phyloP scores from a whole-genome alignment of 2,888 invertebrate species.

The Lysandra bellargus region DNA sequence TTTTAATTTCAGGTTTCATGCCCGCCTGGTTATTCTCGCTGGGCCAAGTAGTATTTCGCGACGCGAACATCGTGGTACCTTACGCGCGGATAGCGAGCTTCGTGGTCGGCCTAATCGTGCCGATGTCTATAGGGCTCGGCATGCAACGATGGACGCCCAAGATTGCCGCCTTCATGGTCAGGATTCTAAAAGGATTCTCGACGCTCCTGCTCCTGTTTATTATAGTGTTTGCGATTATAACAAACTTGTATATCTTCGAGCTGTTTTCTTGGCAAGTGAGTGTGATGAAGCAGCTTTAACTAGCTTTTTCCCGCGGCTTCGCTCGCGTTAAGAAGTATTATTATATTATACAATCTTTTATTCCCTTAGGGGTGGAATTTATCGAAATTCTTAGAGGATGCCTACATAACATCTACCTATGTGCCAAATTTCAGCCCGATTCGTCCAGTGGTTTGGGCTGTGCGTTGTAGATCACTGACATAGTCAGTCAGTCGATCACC shows the following conservation, averaged over 20 bases:
- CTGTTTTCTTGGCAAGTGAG: constrained; percentile 93
- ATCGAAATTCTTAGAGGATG: too few relatives aligned
- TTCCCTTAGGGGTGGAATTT: too few relatives aligned
- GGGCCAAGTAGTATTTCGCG: constrained; percentile 87
- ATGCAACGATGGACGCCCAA: constrained; percentile 87
- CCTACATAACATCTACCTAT: too few relatives aligned
- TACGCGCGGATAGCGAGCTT: constrained; percentile 88
- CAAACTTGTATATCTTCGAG: constrained; percentile 94
- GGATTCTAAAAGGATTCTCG: constrained; percentile 92
- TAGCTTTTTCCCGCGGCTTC: too few relatives aligned
- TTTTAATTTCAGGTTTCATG: constrained; percentile 84
- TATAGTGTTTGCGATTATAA: constrained; percentile 90
- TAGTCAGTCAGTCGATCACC: too few relatives aligned
- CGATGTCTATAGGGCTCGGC: constrained; percentile 78
- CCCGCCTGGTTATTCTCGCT: constrained; percentile 95
- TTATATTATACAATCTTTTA: too few relatives aligned
- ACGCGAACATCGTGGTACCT: constrained; percentile 87
- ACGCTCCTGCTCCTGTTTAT: constrained; percentile 89
- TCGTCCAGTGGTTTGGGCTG: too few relatives aligned
- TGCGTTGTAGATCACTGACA: too few relatives aligned
- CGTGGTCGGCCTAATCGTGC: constrained; percentile 88
- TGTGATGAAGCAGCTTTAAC: constrained; percentile 31
- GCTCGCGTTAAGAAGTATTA: too few relatives aligned
- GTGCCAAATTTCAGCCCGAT: too few relatives aligned
- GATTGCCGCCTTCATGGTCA: constrained; percentile 85